phyloP scores from a whole-genome alignment of 2,113 vertebrate genomes.

The Callipepla squamata region DNA sequence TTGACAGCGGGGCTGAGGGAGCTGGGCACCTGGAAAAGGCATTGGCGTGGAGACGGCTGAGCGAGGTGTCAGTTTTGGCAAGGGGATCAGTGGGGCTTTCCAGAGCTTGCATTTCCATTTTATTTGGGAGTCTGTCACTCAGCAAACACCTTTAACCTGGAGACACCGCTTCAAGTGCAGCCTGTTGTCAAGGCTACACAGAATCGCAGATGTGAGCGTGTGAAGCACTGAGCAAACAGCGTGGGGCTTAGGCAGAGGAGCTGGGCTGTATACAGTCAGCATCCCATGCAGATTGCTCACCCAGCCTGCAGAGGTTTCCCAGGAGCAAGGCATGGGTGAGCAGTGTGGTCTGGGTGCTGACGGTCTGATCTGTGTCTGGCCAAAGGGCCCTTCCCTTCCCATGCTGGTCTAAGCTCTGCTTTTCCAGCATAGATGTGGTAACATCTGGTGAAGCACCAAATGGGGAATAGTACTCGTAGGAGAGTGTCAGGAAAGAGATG shows the following conservation, averaged over 20 bases:
- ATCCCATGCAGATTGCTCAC: background rate
- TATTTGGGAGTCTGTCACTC: background rate
- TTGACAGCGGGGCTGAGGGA: background rate
- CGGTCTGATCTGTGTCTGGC: background rate
- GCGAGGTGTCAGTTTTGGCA: conserved; percentile 56
- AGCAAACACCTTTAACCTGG: background rate
- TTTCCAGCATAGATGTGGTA: background rate
- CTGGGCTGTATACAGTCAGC: rapidly evolving
- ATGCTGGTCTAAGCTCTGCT: background rate
- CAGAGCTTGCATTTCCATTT: background rate
- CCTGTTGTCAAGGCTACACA: conserved; percentile 52
- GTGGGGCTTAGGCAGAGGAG: background rate
- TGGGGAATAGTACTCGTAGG: conserved; percentile 6
- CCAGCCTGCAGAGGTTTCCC: rapidly evolving
- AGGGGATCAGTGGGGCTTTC: background rate
- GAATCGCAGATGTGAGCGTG: background rate
- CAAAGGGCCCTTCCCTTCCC: background rate
- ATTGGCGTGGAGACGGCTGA: background rate
- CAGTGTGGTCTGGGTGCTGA: rapidly evolving
- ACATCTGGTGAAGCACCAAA: conserved; percentile 20
- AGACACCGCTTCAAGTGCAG: background rate
- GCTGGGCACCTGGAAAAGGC: conserved; percentile 50
- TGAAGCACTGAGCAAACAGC: background rate
- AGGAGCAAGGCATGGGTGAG: rapidly evolving
- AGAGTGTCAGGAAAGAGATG: background rate